Percentiles rank a stretch among this genome's conserved stretches.
phyloP scores from a whole-genome alignment of 1,140 invertebrate genomes.

The Drosophila orena region DNA sequence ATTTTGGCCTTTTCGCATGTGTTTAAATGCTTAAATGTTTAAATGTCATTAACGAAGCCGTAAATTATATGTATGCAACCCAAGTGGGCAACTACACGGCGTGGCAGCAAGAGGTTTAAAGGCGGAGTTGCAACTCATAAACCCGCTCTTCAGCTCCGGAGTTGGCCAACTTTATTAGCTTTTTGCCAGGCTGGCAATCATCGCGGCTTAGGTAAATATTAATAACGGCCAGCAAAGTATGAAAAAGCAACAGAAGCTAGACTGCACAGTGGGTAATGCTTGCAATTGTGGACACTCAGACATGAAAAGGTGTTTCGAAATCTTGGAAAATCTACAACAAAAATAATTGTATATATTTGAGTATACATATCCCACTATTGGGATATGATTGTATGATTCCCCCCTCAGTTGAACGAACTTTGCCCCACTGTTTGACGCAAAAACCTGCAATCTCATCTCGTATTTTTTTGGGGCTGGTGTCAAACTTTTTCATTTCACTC shows the following conservation, averaged over 20 bases:
- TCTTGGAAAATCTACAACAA: too few relatives aligned
- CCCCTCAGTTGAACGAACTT: too few relatives aligned
- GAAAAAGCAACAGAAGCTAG: constrained; percentile 5
- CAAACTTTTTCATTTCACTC: constrained; percentile 68
- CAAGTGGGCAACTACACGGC: constrained; percentile 23
- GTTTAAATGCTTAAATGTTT: constrained; percentile 80
- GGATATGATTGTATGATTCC: too few relatives aligned
- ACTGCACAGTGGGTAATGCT: constrained; percentile 14
- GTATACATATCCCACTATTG: too few relatives aligned
- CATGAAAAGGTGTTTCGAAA: not conserved
- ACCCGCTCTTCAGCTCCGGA: constrained; percentile 9
- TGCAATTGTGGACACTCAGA: too few relatives aligned
- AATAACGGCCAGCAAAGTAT: constrained; percentile 54
- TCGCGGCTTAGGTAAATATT: constrained; percentile 77
- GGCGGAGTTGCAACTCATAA: constrained; percentile 24
- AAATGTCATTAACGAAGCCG: constrained; percentile 78
- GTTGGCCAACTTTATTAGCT: constrained; percentile 72
- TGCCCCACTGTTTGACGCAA: constrained; percentile 11
- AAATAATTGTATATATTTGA: too few relatives aligned
- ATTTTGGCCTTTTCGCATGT: constrained; percentile 62
- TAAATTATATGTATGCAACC: constrained; percentile 76
- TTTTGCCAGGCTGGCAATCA: constrained; percentile 42
- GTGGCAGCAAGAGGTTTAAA: not conserved
- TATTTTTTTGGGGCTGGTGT: constrained; percentile 13
- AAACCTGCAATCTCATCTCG: constrained; percentile 22